Percentiles rank a stretch among this genome's conserved stretches.
phyloP scores from a whole-genome alignment of 2,888 invertebrate species.

The Yponomeuta cagnagella region DNA sequence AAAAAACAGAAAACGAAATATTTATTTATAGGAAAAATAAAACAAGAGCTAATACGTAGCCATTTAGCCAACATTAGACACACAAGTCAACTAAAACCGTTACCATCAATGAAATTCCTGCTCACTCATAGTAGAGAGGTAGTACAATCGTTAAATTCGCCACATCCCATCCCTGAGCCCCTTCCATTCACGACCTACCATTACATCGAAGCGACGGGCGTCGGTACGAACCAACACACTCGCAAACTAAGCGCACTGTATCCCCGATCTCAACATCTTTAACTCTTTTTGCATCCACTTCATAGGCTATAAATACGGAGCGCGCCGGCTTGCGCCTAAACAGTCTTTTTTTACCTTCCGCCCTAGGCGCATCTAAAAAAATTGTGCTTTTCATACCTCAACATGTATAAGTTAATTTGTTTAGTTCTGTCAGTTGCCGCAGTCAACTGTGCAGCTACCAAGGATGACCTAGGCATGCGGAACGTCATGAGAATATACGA shows the following conservation, averaged over 20 bases:
- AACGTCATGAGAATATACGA: slow-evolving; percentile 84
- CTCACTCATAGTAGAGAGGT: not conserved
- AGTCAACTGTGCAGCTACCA: slow-evolving; percentile 34
- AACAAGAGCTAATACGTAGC: not conserved
- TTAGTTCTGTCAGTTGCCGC: slow-evolving; percentile 33
- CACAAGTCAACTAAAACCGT: not conserved
- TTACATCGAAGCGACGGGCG: slow-evolving; percentile 26
- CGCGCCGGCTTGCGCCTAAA: slow-evolving; percentile 41
- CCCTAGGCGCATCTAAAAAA: slow-evolving; percentile 38
- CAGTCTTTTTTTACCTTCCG: slow-evolving; percentile 73
- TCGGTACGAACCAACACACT: slow-evolving; percentile 15
- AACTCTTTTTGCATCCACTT: slow-evolving; percentile 43
- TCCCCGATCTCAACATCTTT: slow-evolving; percentile 44
- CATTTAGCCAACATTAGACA: not conserved
- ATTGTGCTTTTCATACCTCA: slow-evolving; percentile 19
- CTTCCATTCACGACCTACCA: slow-evolving; percentile 29
- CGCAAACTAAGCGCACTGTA: slow-evolving; percentile 28
- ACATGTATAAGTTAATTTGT: slow-evolving; percentile 51
- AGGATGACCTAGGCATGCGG: slow-evolving; percentile 76
- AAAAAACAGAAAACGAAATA: too few species aligned
- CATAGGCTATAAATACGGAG: slow-evolving; percentile 65
- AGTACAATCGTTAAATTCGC: not conserved
- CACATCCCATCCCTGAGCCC: slow-evolving; percentile 6
- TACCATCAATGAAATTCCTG: not conserved
- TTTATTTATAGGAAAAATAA: too few species aligned